Conservation (phyloP, 2,797 vertebrate species). For the Scolopax rusticola region DNA sequence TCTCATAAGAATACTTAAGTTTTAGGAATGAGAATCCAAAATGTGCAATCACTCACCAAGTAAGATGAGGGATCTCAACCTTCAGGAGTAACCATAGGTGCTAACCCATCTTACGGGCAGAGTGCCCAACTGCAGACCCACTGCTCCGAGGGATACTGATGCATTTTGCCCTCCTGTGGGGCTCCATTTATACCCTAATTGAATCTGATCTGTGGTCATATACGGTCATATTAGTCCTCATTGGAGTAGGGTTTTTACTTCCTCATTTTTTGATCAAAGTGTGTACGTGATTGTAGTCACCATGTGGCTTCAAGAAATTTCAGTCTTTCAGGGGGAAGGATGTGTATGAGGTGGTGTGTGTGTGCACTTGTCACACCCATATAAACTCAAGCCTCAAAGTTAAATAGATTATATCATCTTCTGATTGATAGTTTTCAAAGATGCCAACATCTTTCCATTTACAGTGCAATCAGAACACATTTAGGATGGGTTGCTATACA, state of each 20-base stretch:
- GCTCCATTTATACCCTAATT: background rate
- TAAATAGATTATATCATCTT: background rate
- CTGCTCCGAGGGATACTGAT: background rate
- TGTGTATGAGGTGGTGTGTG: background rate
- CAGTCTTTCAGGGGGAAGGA: background rate
- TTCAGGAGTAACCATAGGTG: background rate
- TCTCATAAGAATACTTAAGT: background rate
- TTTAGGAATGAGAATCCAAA: background rate
- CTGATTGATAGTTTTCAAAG: background rate
- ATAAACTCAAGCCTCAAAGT: background rate
- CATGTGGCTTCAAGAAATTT: background rate
- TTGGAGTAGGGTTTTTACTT: background rate
- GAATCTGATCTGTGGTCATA: background rate
- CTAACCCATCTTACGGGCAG: background rate
- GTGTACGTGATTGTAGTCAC: background rate
- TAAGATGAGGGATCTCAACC: background rate
- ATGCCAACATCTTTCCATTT: fast-evolving
- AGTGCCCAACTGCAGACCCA: background rate
- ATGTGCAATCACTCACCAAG: background rate
- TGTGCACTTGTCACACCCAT: background rate
- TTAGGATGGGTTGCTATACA: background rate
- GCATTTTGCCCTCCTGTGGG: background rate
- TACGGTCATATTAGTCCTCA: background rate
- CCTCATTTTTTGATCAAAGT: background rate
- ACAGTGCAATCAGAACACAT: background rate